phyloP scores from a whole-genome alignment of 2,888 invertebrate genomes.

The Acleris literana region DNA sequence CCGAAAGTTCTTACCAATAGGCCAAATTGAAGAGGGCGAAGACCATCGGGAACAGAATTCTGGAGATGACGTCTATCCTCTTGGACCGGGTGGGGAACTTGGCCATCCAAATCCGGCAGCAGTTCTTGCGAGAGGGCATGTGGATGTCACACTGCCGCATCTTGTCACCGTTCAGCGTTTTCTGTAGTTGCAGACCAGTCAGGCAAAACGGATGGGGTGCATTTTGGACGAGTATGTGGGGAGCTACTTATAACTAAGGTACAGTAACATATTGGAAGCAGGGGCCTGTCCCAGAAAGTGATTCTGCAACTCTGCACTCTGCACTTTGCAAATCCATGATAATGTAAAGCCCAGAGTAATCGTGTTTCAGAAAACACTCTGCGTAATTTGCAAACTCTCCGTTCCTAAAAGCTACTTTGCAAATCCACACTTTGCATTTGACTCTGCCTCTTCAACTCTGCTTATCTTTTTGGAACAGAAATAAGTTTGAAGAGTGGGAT shows the following conservation, averaged over 20 bases:
- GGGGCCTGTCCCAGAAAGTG: too few relatives aligned
- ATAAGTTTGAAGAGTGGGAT: too few relatives aligned
- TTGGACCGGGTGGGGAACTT: conserved; percentile 98
- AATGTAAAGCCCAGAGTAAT: too few relatives aligned
- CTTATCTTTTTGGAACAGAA: too few relatives aligned
- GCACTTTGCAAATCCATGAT: too few relatives aligned
- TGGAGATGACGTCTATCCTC: conserved; percentile 98
- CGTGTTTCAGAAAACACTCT: too few relatives aligned
- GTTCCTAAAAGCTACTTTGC: too few relatives aligned
- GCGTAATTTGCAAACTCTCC: too few relatives aligned
- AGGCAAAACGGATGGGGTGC: conserved; percentile 64
- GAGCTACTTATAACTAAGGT: not conserved
- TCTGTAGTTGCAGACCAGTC: conserved; percentile 86
- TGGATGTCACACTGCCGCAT: conserved; percentile 96
- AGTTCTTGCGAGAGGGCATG: conserved; percentile 93
- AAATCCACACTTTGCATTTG: too few relatives aligned
- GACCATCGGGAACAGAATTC: conserved; percentile 97
- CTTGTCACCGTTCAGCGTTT: conserved; percentile 95
- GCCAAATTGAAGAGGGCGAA: conserved; percentile 97
- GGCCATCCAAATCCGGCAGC: conserved; percentile 96
- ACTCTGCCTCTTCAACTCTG: too few relatives aligned
- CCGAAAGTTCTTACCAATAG: conserved; percentile 87
- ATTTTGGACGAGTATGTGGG: conserved; percentile 41
- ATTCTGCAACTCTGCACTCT: too few relatives aligned
- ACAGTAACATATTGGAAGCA: not conserved